Evolutionary conservation across 2,113 vertebrate species (phyloP).

Genomic region (Himantopus leucocephalus): DNA sequence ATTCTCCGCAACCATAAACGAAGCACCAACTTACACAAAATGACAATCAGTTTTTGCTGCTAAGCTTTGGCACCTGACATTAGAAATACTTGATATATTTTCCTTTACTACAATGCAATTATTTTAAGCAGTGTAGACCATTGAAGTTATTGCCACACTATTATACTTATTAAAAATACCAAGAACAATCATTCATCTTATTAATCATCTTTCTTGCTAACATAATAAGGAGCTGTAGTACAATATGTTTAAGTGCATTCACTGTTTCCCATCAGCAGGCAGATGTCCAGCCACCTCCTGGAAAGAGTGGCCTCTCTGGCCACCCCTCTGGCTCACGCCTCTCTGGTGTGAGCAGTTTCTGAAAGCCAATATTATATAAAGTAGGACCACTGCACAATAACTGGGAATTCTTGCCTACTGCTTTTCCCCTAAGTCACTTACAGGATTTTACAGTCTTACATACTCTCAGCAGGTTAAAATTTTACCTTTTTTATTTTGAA

Average conservation of each 20-base stretch:
- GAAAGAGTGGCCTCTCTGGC: background rate
- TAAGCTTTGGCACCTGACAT: background rate
- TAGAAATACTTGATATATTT: background rate
- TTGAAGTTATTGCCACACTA: background rate
- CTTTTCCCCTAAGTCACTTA: background rate
- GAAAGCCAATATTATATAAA: background rate
- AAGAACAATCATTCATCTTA: background rate
- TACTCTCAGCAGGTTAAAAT: background rate
- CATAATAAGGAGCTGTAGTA: background rate
- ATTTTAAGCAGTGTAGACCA: background rate
- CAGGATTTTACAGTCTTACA: background rate
- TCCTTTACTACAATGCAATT: background rate
- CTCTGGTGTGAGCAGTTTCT: background rate
- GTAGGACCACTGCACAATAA: background rate
- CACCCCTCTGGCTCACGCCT: too few species aligned
- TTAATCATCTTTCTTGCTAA: background rate
- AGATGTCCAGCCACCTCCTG: background rate
- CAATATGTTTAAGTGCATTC: background rate
- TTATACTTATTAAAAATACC: background rate
- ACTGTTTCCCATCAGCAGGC: background rate
- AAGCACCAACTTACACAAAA: background rate
- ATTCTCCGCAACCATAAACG: background rate
- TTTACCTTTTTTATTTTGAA: background rate
- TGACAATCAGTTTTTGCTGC: background rate
- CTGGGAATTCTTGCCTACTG: background rate